A percentile compares a stretch with the other conserved stretches of the same genome.
Conservation (phyloP, 2,113 vertebrate species). For the Myiozetetes cayanensis region DNA sequence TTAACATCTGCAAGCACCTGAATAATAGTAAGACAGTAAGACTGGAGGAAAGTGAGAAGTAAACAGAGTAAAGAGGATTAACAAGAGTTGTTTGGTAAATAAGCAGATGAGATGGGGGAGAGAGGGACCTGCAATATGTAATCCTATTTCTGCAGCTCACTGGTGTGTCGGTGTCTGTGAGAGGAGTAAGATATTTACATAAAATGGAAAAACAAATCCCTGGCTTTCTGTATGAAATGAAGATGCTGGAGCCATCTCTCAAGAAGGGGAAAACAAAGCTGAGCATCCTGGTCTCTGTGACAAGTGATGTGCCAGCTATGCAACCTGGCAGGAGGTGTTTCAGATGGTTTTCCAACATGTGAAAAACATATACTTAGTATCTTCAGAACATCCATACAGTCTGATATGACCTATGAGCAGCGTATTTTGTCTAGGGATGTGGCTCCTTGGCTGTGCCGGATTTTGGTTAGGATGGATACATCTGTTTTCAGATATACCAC, state of each 20-base stretch:
- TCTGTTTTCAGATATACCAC: neutral
- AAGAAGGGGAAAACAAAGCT: neutral
- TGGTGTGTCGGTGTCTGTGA: neutral
- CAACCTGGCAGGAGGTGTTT: neutral
- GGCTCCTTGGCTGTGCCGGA: neutral
- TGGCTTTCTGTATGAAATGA: slow-evolving; percentile 7
- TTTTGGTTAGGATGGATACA: neutral
- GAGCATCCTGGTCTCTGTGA: neutral
- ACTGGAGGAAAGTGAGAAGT: neutral
- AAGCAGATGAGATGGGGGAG: neutral
- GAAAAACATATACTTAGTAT: neutral
- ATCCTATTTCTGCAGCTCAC: slow-evolving; percentile 44
- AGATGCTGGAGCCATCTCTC: neutral
- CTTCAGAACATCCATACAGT: neutral
- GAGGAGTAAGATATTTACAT: slow-evolving; percentile 8
- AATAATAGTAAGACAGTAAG: neutral
- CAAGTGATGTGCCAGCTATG: neutral
- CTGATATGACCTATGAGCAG: neutral
- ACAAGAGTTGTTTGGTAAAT: neutral
- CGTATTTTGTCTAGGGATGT: neutral
- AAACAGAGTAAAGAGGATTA: slow-evolving; percentile 33
- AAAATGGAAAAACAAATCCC: slow-evolving; percentile 24
- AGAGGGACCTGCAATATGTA: neutral
- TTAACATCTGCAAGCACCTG: neutral
- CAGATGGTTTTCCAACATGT: neutral